These are phyloP conservation scores for Macrophya alboannulata DNA, from an alignment of 2,888 invertebrate species.

Conservation along the genomic window DNA sequence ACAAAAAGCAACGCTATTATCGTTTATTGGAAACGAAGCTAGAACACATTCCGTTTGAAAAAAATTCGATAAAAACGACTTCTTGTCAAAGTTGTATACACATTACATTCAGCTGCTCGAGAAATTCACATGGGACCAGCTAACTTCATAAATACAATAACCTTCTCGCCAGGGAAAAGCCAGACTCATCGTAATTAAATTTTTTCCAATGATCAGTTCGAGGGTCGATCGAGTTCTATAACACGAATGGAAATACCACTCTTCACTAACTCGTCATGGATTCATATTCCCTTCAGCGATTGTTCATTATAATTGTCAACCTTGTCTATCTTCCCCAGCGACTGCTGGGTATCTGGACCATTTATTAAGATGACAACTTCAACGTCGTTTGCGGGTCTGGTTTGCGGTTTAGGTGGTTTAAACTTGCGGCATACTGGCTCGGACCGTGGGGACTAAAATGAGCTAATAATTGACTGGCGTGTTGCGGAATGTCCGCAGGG, in stretches of 20 bases:
- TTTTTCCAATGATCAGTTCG: background rate
- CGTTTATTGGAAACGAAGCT: conserved; percentile 7
- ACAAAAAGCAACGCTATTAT: background rate
- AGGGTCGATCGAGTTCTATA: background rate
- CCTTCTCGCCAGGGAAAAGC: background rate
- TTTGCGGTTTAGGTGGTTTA: conserved; percentile 33
- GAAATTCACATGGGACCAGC: background rate
- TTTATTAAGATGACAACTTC: background rate
- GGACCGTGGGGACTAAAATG: conserved; percentile 45
- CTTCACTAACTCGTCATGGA: background rate
- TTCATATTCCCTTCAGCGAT: background rate
- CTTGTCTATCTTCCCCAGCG: background rate
- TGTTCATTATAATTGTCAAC: background rate
- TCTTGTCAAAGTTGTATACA: conserved; percentile 16
- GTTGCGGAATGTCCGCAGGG: conserved; percentile 49
- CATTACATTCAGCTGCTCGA: background rate
- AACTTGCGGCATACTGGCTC: background rate
- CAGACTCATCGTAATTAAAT: conserved; percentile 6
- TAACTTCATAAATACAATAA: conserved; percentile 22
- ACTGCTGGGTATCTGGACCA: background rate
- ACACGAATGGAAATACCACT: background rate
- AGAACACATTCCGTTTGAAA: background rate
- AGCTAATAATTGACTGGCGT: conserved; percentile 66
- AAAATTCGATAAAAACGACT: conserved; percentile 24
- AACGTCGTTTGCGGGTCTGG: background rate